Percentiles rank a stretch among this genome's conserved stretches.
Evolutionary conservation across 2,797 vertebrate genomes (phyloP).

Genomic region (Leontopithecus rosalia): DNA sequence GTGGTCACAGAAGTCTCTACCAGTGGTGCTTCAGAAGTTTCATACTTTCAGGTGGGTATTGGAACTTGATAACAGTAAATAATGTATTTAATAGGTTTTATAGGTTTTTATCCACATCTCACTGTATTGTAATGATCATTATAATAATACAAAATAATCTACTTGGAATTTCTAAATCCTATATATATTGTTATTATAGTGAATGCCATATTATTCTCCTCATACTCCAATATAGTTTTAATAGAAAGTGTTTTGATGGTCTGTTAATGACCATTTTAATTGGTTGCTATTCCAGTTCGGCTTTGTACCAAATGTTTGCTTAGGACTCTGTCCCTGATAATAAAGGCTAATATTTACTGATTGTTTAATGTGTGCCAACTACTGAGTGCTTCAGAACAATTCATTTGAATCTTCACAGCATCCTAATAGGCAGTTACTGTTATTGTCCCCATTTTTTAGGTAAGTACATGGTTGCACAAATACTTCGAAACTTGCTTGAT

Average conservation of each 20-base stretch:
- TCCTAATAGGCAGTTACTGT: background rate
- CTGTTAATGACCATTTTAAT: background rate
- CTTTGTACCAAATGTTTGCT: background rate
- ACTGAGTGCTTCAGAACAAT: background rate
- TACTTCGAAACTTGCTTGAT: background rate
- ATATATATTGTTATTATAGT: background rate
- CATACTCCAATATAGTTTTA: background rate
- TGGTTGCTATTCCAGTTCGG: background rate
- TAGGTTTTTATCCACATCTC: background rate
- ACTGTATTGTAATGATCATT: background rate
- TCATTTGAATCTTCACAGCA: background rate
- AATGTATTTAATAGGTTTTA: background rate
- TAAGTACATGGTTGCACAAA: background rate
- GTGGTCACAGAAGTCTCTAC: slow-evolving; percentile 91
- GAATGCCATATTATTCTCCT: background rate
- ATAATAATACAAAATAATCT: background rate
- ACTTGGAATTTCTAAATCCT: background rate
- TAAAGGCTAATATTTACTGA: background rate
- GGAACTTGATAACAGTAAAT: background rate
- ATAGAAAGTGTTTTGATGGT: background rate
- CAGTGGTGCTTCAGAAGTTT: slow-evolving; percentile 88
- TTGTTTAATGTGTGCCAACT: background rate
- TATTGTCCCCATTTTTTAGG: background rate
- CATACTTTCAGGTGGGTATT: slow-evolving; percentile 91
- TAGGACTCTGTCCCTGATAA: background rate